phyloP scores from a whole-genome alignment of 2,113 vertebrate genomes.

The Myiagra hebetior region DNA sequence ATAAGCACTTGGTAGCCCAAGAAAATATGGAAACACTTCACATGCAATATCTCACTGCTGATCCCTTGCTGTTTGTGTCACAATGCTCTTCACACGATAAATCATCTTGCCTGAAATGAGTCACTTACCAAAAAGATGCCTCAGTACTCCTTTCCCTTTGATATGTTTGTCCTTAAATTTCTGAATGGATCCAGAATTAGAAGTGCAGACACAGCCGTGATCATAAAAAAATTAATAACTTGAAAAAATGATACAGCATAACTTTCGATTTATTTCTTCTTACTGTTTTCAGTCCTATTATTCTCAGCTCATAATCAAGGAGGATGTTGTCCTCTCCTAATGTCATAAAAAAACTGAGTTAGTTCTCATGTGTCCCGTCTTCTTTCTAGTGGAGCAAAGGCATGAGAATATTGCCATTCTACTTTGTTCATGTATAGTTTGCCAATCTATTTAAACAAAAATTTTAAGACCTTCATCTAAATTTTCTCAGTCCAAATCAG shows the following conservation, averaged over 20 bases:
- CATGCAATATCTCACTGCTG: neutral
- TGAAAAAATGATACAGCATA: neutral
- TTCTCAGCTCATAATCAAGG: neutral
- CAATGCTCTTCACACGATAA: slow-evolving; percentile 38
- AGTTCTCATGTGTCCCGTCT: neutral
- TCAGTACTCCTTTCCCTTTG: neutral
- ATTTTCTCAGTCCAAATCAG: neutral
- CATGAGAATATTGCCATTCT: neutral
- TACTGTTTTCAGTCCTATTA: slow-evolving; percentile 18
- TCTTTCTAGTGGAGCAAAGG: neutral
- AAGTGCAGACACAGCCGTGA: slow-evolving; percentile 16
- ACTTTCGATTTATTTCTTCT: slow-evolving; percentile 54
- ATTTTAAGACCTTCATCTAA: neutral
- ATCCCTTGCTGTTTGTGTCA: slow-evolving; percentile 56
- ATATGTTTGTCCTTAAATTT: slow-evolving; percentile 48
- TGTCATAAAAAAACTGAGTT: neutral
- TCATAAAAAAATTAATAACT: slow-evolving; percentile 16
- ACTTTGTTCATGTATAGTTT: neutral
- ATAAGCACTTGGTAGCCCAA: slow-evolving; percentile 37
- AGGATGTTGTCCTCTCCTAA: neutral
- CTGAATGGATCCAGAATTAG: slow-evolving; percentile 22
- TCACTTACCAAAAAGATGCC: slow-evolving; percentile 31
- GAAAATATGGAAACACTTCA: slow-evolving; percentile 26
- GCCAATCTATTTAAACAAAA: neutral
- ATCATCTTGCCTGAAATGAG: slow-evolving; percentile 52